Base-by-base conservation (phyloP, 1,140 invertebrate species). In the Tetranychus cinnabarinus region DNA sequence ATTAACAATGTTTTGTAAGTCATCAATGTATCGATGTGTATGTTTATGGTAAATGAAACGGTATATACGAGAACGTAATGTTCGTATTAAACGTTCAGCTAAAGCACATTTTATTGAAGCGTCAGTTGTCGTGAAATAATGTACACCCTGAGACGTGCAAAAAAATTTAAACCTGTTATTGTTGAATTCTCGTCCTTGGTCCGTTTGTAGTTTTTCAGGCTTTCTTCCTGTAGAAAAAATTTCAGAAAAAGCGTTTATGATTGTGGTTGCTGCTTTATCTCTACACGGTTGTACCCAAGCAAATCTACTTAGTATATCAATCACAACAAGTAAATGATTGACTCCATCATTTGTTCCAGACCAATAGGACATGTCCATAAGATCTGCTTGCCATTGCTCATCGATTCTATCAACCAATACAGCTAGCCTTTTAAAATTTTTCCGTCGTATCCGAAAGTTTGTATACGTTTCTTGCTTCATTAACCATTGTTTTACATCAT, bases 71-170 rank as follows among this genome's bases (percentile, higher is more conserved):
- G 58, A 64, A 69, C 75, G 75, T 56, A 77, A 60, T 13, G 72
- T 76, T 64, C 71, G 63, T 66, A 74, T 74, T 58, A 75, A 72
- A 59, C 75, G 54, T 68, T 76, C 75, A 50, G n/a, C n/a, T n/a
- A n/a, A n/a, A n/a, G n/a, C n/a, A n/a, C n/a, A n/a, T n/a, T n/a
- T n/a, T n/a, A n/a, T n/a, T n/a, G n/a, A n/a, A n/a, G n/a, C n/a
- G n/a, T n/a, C n/a, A n/a, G n/a, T n/a, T n/a, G n/a, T n/a, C n/a
- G 37, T 57, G 65, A 73, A 75, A 63, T 74, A 66, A 65, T 74
- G 70, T 50, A 76, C 72, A 15, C 67, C 63, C 68, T 67, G 33
- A 69, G 57, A 37, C 61, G 64, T 62, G 66, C 73, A 64, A 50
- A 70, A 58, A 31, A 50, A 36, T 63, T 70, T 50, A 63, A 73